Evolutionary conservation across 2,888 invertebrate species (phyloP), one percentile per base, ranked within the genome.

Genomic region (Clivina fossor): DNA sequence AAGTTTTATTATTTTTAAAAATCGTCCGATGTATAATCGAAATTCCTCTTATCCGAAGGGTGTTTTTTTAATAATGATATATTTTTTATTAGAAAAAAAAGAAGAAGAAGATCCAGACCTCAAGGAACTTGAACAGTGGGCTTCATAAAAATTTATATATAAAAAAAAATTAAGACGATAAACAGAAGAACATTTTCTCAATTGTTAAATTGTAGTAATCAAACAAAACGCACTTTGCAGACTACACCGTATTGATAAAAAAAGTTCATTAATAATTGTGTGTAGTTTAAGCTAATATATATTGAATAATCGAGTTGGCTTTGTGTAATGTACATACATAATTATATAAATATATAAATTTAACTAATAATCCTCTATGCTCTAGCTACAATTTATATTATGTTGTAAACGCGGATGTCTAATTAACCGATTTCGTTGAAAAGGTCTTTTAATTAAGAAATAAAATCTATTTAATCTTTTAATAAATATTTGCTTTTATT

Each of bases 91-190:
- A 77, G 73, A 79, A 75, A 76, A 75, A 74, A 72, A 77, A 63
- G 78, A 77, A 32, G 84, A 84, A 62, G 82, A 84, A 60, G 88
- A 89, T 66, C 85, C 86, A 48, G 87, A 84, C 64, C 81, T 89
- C 79, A 86, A 85, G 70, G 85, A 86, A 73, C 74, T 89, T 57
- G 79, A 85, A 69, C 80, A 83, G 19, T 89, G 88, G 88, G 86
- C 88, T 58, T 83, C 85, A 65, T 88, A 84, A 82, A n/a, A n/a
- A n/a, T n/a, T n/a, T n/a, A n/a, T n/a, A n/a, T n/a, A n/a, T n/a
- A n/a, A n/a, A 20, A 26, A 16, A 46, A 37, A 26, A 37, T 15
- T 40, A 33, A 37, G 28, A 24, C 28, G 26, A 8, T 35, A 20
- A 43, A 47, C 33, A 49, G 49, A 24, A 15, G 18, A 22, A 49